These are phyloP conservation scores for Eidolon helvum DNA, from an alignment of 2,113 vertebrate species.

Conservation along the genomic window DNA sequence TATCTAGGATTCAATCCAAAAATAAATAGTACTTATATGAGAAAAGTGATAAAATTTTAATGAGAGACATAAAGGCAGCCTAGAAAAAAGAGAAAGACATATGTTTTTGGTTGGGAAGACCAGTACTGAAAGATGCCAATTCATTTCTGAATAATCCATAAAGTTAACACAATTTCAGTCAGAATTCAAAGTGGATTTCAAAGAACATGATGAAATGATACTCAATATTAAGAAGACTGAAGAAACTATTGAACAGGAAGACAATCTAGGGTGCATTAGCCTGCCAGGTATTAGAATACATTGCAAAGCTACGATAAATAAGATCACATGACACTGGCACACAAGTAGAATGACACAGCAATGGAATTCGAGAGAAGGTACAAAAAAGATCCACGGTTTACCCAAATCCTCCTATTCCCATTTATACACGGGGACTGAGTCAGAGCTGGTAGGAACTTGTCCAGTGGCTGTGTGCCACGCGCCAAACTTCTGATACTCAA, in stretches of 20 bases:
- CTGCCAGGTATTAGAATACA: background rate
- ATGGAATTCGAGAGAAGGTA: background rate
- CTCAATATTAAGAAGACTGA: background rate
- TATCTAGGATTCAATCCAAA: background rate
- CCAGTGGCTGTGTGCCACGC: background rate
- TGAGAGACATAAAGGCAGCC: background rate
- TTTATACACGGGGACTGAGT: background rate
- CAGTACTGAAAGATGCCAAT: background rate
- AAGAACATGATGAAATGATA: background rate
- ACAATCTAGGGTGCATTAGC: background rate
- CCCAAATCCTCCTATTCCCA: background rate
- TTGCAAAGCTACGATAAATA: background rate
- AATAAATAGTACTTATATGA: background rate
- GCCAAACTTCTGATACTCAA: background rate
- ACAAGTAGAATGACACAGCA: background rate
- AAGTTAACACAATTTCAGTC: background rate
- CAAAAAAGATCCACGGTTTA: background rate
- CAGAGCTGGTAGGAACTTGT: background rate
- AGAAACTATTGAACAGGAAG: background rate
- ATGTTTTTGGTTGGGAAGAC: background rate
- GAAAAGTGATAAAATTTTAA: background rate
- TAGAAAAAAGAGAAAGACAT: background rate
- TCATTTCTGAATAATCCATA: background rate
- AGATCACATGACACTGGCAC: background rate
- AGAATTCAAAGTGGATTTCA: conserved; percentile 9